A percentile compares a stretch with the other conserved stretches of the same genome.
phyloP scores from a whole-genome alignment of 2,888 invertebrate genomes.

The Cyclophora albipunctata region DNA sequence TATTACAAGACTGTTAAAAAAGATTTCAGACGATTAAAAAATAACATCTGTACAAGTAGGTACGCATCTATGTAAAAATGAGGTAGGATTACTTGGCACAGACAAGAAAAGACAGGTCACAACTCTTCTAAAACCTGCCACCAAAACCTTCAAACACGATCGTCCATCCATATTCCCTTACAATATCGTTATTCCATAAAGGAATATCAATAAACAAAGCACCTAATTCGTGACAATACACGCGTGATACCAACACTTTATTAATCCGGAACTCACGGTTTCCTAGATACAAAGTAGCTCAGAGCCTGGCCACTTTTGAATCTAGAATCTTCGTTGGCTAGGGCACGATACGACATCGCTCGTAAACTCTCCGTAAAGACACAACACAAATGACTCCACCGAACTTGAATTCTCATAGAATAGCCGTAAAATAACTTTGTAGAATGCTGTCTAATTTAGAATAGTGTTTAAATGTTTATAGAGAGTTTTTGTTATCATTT shows the following conservation, averaged over 20 bases:
- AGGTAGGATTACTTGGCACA: too few relatives aligned
- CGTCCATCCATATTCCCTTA: too few relatives aligned
- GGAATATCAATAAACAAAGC: conserved; percentile 12
- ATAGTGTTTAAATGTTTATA: conserved; percentile 1
- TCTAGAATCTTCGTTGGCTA: conserved; percentile 59
- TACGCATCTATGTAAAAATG: too few relatives aligned
- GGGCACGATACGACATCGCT: conserved; percentile 62
- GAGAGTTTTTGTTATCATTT: background rate
- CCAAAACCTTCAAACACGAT: too few relatives aligned
- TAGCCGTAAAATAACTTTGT: conserved; percentile 17
- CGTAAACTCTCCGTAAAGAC: conserved; percentile 60
- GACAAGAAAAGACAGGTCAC: too few relatives aligned
- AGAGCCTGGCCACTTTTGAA: conserved; percentile 44
- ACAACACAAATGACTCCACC: conserved; percentile 51
- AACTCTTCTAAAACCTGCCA: too few relatives aligned
- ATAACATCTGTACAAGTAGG: too few relatives aligned
- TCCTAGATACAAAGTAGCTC: conserved; percentile 39
- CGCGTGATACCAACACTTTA: conserved; percentile 39
- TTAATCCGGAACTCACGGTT: conserved; percentile 43
- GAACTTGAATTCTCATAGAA: conserved; percentile 33
- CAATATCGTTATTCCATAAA: too few relatives aligned
- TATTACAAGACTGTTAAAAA: too few relatives aligned
- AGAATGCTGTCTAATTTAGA: conserved; percentile 8
- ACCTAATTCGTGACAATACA: conserved; percentile 31
- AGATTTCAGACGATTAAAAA: too few relatives aligned